Percentiles rank a stretch among this genome's conserved stretches.
These are phyloP conservation scores for Synergus japonicus DNA, from an alignment of 2,888 invertebrate genomes.

Conservation along the genomic window DNA sequence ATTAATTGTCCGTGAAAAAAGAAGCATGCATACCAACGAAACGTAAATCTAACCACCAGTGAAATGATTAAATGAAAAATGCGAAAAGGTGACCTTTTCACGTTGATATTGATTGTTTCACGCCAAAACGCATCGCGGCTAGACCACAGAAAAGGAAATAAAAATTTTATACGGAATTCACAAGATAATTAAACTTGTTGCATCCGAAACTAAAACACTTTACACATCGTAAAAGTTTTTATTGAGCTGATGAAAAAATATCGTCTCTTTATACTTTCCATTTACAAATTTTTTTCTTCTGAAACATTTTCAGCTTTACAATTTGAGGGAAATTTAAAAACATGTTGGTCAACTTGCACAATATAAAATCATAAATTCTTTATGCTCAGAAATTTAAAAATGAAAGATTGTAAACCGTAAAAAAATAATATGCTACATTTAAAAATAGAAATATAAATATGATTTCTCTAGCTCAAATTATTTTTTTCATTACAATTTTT, in stretches of 20 bases:
- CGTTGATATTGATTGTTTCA: not conserved
- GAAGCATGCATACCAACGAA: rapidly evolving
- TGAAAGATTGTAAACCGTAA: not conserved
- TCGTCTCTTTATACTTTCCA: not conserved
- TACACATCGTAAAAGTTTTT: not conserved
- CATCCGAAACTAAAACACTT: not conserved
- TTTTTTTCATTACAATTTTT: not conserved
- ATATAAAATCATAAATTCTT: not conserved
- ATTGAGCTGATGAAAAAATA: not conserved
- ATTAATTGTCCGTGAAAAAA: not conserved
- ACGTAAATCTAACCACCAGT: not conserved
- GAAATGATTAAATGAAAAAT: not conserved
- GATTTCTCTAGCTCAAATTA: not conserved
- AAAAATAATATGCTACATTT: not conserved
- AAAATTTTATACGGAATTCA: not conserved
- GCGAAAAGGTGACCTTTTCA: not conserved
- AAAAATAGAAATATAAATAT: not conserved
- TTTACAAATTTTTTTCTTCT: no score
- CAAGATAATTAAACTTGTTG: not conserved
- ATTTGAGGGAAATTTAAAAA: not conserved
- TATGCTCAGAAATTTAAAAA: not conserved
- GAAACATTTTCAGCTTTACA: not conserved
- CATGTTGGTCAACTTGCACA: conserved; percentile 45
- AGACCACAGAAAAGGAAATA: not conserved
- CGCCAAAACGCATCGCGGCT: not conserved